Conservation (phyloP, 2,888 invertebrate species). For the Eurytoma adleriae region DNA sequence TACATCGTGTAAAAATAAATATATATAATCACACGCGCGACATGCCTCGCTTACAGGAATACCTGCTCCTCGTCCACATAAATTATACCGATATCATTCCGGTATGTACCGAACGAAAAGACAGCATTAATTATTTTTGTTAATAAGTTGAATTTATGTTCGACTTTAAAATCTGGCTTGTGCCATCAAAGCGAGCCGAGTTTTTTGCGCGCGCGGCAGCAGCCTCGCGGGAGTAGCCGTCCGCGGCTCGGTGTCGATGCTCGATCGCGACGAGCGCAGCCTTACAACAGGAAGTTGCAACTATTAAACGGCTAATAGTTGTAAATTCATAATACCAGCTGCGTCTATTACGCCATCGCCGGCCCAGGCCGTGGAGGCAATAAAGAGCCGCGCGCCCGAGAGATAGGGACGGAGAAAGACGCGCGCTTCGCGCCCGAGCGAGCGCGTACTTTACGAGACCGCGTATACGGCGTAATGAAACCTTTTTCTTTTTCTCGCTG, state of each 20-base stretch:
- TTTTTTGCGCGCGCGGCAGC: too few species aligned
- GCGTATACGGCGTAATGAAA: slow-evolving; percentile 20
- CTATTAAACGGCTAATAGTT: slow-evolving; percentile 47
- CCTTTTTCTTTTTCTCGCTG: neutral
- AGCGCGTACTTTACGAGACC: slow-evolving; percentile 14
- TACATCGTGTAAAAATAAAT: too few species aligned
- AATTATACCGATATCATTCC: too few species aligned
- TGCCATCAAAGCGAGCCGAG: too few species aligned
- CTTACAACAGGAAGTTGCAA: slow-evolving; percentile 39
- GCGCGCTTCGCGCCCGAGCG: neutral
- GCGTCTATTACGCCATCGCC: neutral
- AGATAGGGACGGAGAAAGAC: slow-evolving; percentile 10
- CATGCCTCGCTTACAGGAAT: too few species aligned
- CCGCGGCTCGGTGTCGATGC: neutral
- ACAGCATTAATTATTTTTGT: too few species aligned
- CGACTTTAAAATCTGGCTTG: too few species aligned
- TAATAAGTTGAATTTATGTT: too few species aligned
- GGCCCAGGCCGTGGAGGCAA: slow-evolving; percentile 3
- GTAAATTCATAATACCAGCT: slow-evolving; percentile 36
- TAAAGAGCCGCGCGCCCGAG: slow-evolving; percentile 6
- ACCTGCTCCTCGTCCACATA: too few species aligned
- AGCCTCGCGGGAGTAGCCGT: too few species aligned
- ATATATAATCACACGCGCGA: too few species aligned
- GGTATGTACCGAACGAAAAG: too few species aligned
- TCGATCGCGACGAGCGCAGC: neutral